phyloP scores from a whole-genome alignment of 2,888 invertebrate genomes.

The Nasonovia ribisnigri region DNA sequence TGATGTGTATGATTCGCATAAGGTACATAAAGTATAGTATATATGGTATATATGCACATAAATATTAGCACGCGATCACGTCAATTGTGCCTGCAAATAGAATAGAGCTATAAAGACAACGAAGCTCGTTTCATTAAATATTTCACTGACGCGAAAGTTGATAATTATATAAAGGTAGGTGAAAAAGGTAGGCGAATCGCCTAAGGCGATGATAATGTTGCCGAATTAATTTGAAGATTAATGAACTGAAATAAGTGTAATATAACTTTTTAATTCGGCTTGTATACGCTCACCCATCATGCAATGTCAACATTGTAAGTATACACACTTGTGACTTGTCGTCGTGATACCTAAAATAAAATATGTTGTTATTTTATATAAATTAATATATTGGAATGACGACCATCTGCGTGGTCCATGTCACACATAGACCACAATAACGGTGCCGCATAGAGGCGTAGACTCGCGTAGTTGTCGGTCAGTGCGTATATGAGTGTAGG shows the following conservation, averaged over 20 bases:
- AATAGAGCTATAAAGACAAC: neutral
- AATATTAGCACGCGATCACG: neutral
- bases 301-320: neutral
- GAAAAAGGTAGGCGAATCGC: neutral
- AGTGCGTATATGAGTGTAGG: neutral
- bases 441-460: neutral
- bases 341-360: neutral
- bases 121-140: neutral
- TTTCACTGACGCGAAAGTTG: neutral
- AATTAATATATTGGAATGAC: neutral
- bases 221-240: neutral
- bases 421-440: neutral
- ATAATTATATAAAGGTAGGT: neutral
- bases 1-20: neutral
- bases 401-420: neutral
- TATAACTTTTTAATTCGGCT: neutral
- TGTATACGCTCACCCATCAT: neutral
- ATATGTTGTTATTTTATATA: neutral
- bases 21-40: neutral
- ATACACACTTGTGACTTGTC: neutral
- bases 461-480: neutral
- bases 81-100: neutral
- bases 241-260: neutral
- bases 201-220: neutral
- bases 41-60: neutral